Base-by-base conservation (phyloP, 2,113 vertebrate species). In the Microcebus lehilahytsara region DNA sequence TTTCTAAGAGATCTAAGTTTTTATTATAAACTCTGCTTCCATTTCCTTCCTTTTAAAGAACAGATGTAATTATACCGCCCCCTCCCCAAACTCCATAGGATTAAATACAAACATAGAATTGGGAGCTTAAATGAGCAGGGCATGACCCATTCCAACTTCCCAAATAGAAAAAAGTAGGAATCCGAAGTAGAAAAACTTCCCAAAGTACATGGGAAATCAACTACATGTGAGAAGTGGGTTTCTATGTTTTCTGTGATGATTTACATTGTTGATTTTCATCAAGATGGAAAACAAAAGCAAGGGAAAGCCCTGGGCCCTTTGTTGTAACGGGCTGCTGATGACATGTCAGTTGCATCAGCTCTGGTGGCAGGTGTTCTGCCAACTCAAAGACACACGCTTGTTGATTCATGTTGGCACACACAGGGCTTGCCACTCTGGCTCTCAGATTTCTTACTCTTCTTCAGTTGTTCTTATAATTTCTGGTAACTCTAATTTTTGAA, bases 31-130 rank as follows among this genome's bases (percentile, higher is more conserved):
- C 49, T 85, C 51, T 77, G 46, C 72, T 74, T 71, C 46, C 56
- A 12, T 86, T 71, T 89, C 32, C 53, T 95, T 92, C 37, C 46
- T 94, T 88, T 51, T 46, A 86, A 97, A 91, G 58, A 85, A 40
- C 7, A 85, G n/a, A 40, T 27, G 11, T n/a, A 87, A 25, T 49
- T 30, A 83, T 11, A 32, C 40, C 40, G 69, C 42, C 34, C 51
- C 62, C 14, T 5, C 66, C 56, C 5, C 56, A 58, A 20, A 58
- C 30, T 13, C 40, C 9, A 27, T 10, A 11, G n/a, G 25, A 83
- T 58, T 58, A 16, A 17, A 64, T 30, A 27, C 66, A 79, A 27
- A 85, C 11, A 60, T 12, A 14, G n/a, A 89, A 78, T 1, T 58
- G 37, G 20, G 32, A 49, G 22, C 16, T 20, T 62, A 34, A 49